Evolutionary conservation across 2,888 invertebrate species (phyloP).

Genomic region (Caradrina clavipalpis): DNA sequence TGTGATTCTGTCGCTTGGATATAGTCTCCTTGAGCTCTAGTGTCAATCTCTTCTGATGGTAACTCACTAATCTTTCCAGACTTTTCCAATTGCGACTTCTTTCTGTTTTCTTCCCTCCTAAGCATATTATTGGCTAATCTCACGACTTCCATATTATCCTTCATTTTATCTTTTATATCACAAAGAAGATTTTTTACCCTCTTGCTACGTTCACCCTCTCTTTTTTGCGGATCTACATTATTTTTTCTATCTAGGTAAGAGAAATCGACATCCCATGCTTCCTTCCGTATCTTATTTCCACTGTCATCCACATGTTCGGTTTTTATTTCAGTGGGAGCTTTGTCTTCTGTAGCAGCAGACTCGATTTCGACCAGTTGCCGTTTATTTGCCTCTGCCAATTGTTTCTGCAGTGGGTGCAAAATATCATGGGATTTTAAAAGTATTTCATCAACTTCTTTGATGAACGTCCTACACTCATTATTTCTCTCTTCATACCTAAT

Average conservation of each 20-base stretch:
- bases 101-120: conserved; percentile 77
- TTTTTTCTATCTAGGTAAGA: conserved; percentile 69
- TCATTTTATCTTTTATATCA: conserved; percentile 86
- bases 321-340: conserved; percentile 3
- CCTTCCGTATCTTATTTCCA: conserved; percentile 72
- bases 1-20: conserved; percentile 40
- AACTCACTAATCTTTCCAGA: conserved; percentile 64
- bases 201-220: conserved; percentile 77
- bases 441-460: conserved; percentile 84
- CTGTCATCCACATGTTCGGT: conserved; percentile 29
- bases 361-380: conserved; percentile 34
- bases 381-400: conserved; percentile 27
- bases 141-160: conserved; percentile 85
- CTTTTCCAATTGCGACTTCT: conserved; percentile 64
- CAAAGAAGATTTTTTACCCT: conserved; percentile 81
- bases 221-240: conserved; percentile 70
- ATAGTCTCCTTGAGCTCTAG: conserved; percentile 80
- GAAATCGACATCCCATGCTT: conserved; percentile 78
- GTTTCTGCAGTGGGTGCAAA: conserved; percentile 74
- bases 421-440: conserved; percentile 82
- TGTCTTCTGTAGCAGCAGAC: background rate
- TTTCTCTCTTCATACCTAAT: conserved; percentile 80
- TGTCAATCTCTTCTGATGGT: conserved; percentile 68
- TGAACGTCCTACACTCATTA: conserved; percentile 82
- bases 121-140: conserved; percentile 82